These are phyloP conservation scores for Temnothorax longispinosus DNA, from an alignment of 1,140 invertebrate genomes.

Conservation along the genomic window DNA sequence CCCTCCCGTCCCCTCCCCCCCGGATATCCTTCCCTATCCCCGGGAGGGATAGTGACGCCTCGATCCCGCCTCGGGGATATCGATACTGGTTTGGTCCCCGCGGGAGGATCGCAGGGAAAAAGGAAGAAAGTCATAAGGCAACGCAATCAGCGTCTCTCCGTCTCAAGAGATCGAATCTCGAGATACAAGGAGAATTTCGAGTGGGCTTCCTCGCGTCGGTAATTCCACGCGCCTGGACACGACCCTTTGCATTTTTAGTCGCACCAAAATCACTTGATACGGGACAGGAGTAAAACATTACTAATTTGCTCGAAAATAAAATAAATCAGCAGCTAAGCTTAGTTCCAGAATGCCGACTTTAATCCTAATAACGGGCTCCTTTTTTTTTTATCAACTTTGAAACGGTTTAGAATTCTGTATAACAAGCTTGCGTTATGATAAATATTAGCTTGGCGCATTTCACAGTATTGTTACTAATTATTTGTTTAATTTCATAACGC, in stretches of 20 bases:
- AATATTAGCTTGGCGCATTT: not conserved
- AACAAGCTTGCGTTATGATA: not conserved
- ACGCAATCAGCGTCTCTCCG: conserved; percentile 68
- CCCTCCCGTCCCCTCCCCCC: not conserved
- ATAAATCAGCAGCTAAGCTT: conserved; percentile 6
- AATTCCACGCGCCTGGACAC: conserved; percentile 46
- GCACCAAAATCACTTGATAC: conserved; percentile 20
- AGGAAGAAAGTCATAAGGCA: conserved; percentile 69
- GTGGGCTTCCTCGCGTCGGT: conserved; percentile 58
- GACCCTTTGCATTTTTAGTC: conserved; percentile 59
- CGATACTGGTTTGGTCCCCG: conserved; percentile 61
- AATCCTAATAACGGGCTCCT: not conserved
- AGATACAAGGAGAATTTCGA: conserved; percentile 68
- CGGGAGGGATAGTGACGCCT: conserved; percentile 32
- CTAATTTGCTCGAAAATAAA: conserved; percentile 45
- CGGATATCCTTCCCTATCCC: conserved; percentile 5
- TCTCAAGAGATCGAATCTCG: conserved; percentile 66
- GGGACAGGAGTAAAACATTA: conserved; percentile 32
- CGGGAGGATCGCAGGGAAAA: conserved; percentile 31
- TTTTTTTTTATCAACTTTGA: not conserved
- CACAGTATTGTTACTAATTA: not conserved
- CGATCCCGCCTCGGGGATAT: conserved; percentile 59
- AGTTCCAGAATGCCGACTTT: not conserved
- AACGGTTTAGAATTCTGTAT: not conserved
- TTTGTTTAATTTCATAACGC: conserved; percentile 14